Base-by-base conservation (phyloP, 2,888 invertebrate genomes). In the Anoplius nigerrimus region DNA sequence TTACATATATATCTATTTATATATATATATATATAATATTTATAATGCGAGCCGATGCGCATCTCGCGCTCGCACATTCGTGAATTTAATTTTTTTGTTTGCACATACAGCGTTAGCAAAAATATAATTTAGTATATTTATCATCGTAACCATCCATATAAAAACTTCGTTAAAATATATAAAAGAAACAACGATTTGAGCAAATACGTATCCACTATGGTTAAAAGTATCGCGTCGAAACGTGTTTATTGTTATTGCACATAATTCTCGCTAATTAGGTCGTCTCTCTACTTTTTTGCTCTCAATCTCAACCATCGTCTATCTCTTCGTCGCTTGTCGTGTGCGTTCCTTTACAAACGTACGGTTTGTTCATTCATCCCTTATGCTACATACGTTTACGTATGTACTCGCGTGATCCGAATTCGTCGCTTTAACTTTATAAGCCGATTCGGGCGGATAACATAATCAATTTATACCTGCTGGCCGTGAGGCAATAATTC, bases 131-230 rank as follows among this genome's bases (percentile, higher is more conserved):
- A 83, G 84, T 83, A 80, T 78, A 80, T 79, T 79, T 81, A 78
- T 81, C 72, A 69, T 82, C 78, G 79, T 79, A 79, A 80, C 75
- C 78, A 76, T 82, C 66, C 71, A 82, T 82, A 82, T 80, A 85
- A 81, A 86, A 86, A 83, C 84, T 82, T 85, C 66, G 78, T 87
- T 86, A 86, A 87, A 87, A 86, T 87, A 84, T 87, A 82, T 84
- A 85, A 84, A 86, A 85, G 86, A 87, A 86, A 86, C 82, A 87
- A 87, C 86, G 86, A 86, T 86, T 87, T 85, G 85, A 86, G 86
- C 86, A 86, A 86, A 82, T 83, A 84, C 82, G 81, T 85, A 84
- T 84, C 67, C 78, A 79, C 53, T 66, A 69, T 69, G 72, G 69
- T 72, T 75, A 74, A 76, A 78, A 72, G 72, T 80, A 79, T 71